Evolutionary conservation across 1,140 invertebrate species (phyloP).

Genomic region (Drosophila micromelanica): DNA sequence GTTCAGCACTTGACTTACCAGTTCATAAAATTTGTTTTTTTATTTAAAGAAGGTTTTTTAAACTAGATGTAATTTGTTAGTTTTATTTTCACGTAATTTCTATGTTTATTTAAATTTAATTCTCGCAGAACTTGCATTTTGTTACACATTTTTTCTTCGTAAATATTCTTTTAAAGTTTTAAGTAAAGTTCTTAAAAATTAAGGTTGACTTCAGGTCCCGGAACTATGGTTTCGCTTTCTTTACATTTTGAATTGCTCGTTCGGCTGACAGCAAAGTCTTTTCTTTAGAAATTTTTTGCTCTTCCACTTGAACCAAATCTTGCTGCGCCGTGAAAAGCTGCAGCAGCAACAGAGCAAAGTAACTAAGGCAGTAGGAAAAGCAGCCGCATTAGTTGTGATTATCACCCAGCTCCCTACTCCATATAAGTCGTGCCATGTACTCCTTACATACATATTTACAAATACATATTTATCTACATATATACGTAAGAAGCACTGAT

Average conservation of each 20-base stretch:
- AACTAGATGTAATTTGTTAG: too few species aligned
- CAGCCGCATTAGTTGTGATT: constrained; percentile 73
- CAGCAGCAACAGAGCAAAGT: constrained; percentile 31
- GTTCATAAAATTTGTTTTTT: too few species aligned
- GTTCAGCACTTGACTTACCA: background rate
- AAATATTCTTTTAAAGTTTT: background rate
- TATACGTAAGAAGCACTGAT: constrained; percentile 4
- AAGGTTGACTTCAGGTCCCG: background rate
- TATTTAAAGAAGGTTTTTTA: too few species aligned
- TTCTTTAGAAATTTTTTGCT: background rate
- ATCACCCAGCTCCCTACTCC: constrained; percentile 55
- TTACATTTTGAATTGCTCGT: constrained; percentile 8
- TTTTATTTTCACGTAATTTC: too few species aligned
- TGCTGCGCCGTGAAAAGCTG: constrained; percentile 31
- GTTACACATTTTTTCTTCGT: background rate
- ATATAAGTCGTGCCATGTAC: constrained; percentile 20
- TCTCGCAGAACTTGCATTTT: background rate
- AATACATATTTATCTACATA: background rate
- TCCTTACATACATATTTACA: constrained; percentile 5
- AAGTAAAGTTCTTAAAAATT: background rate
- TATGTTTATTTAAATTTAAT: background rate
- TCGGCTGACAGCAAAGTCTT: constrained; percentile 20
- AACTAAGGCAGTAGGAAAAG: constrained; percentile 64
- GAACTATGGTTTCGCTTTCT: constrained; percentile 17
- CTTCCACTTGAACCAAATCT: constrained; percentile 2